phyloP scores from a whole-genome alignment of 1,140 invertebrate species.

The Tyrophagus putrescentiae region DNA sequence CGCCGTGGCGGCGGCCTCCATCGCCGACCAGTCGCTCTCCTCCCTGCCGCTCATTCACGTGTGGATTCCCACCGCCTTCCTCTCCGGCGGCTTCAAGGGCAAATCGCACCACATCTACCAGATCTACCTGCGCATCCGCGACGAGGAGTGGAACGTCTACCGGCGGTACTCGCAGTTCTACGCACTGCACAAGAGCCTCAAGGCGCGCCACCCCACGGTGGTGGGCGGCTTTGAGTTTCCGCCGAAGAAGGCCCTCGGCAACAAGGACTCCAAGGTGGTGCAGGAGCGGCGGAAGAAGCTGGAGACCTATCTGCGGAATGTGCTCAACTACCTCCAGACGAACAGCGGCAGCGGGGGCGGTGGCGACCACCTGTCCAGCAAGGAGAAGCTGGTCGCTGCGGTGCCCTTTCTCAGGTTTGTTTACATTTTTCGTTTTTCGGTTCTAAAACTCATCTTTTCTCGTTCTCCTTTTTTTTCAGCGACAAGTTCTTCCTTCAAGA shows the following conservation, averaged over 20 bases:
- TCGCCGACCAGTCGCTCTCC: too few species aligned
- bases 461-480: neutral
- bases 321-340: conserved; percentile 51
- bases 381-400: conserved; percentile 11
- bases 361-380: conserved; percentile 16
- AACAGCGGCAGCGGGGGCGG: conserved; percentile 37
- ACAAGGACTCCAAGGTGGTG: conserved; percentile 68
- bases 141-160: conserved; percentile 86
- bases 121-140: conserved; percentile 63
- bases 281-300: conserved; percentile 56
- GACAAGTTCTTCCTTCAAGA: neutral
- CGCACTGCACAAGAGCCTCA: conserved; percentile 58
- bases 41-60: conserved; percentile 54
- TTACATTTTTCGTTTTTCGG: neutral
- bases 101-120: conserved; percentile 67
- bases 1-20: conserved; percentile 14
- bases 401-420: conserved; percentile 18
- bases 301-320: conserved; percentile 57
- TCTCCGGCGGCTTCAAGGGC: conserved; percentile 46
- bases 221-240: conserved; percentile 71
- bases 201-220: conserved; percentile 51
- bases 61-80: conserved; percentile 76
- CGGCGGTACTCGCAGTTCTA: conserved; percentile 77
- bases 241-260: conserved; percentile 78
- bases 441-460: neutral